Evolutionary conservation across 2,113 vertebrate species (phyloP).

Genomic region (Dromiciops gliroides): DNA sequence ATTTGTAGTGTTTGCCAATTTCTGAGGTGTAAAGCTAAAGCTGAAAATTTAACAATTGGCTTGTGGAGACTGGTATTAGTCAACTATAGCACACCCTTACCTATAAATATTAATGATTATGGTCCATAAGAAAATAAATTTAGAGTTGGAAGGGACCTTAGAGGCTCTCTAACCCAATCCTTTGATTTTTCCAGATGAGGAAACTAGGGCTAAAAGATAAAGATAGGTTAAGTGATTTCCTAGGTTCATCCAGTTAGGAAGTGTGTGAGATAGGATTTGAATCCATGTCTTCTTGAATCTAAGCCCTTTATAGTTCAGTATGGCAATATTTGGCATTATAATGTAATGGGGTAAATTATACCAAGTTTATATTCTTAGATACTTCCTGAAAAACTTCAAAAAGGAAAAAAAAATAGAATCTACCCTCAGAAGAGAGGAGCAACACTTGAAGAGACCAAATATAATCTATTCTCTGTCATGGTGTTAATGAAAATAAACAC

Average conservation of each 20-base stretch:
- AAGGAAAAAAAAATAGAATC: conserved; percentile 55
- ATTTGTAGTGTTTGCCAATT: not conserved
- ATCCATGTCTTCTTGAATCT: not conserved
- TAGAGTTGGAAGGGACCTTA: not conserved
- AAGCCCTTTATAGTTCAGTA: not conserved
- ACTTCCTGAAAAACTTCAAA: conserved; percentile 25
- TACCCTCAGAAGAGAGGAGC: conserved; percentile 36
- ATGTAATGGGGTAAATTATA: conserved; percentile 18
- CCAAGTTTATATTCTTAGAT: conserved; percentile 46
- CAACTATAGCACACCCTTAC: not conserved
- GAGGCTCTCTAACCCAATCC: not conserved
- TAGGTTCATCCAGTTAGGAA: not conserved
- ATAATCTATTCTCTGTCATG: conserved; percentile 28
- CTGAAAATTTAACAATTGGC: not conserved
- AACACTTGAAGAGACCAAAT: conserved; percentile 46
- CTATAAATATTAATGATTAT: not conserved
- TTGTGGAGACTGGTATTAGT: not conserved
- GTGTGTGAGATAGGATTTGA: not conserved
- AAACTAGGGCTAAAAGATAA: not conserved
- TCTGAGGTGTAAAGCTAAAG: not conserved
- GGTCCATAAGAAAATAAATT: not conserved
- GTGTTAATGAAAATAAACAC: conserved; percentile 9
- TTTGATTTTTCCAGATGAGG: not conserved
- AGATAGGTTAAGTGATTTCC: not conserved
- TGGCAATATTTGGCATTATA: not conserved